These are phyloP conservation scores for Pachypsylla venusta DNA, from an alignment of 1,140 invertebrate genomes.

Conservation along the genomic window DNA sequence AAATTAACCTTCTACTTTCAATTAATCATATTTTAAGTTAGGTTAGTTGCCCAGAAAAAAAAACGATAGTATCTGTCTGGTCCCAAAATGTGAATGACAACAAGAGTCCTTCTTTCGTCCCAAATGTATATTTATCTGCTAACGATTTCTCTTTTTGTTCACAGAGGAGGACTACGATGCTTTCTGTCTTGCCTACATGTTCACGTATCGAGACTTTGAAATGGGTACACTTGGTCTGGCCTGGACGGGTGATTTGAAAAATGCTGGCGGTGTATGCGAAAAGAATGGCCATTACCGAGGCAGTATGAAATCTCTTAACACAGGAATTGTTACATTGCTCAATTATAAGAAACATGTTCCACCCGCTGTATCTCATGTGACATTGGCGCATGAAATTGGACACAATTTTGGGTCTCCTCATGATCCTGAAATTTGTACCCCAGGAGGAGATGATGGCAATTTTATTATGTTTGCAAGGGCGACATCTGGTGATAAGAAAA, in stretches of 20 bases:
- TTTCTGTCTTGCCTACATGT: slow-evolving; percentile 98
- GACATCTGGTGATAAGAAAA: slow-evolving; percentile 88
- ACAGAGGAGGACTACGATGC: slow-evolving; percentile 92
- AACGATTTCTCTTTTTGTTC: slow-evolving; percentile 33
- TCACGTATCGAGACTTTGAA: slow-evolving; percentile 96
- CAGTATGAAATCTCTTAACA: slow-evolving; percentile 90
- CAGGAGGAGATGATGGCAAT: slow-evolving; percentile 86
- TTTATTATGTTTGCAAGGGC: slow-evolving; percentile 96
- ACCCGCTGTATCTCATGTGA: slow-evolving; percentile 94
- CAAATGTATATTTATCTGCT: too few relatives aligned
- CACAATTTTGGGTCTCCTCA: slow-evolving; percentile 99
- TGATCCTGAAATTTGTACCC: slow-evolving; percentile 83
- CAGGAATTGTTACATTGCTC: slow-evolving; percentile 91
- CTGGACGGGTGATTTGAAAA: slow-evolving; percentile 91
- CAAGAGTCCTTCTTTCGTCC: too few relatives aligned
- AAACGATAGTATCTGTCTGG: too few relatives aligned
- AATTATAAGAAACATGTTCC: slow-evolving; percentile 99
- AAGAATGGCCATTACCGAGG: slow-evolving; percentile 68
- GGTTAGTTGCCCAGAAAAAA: too few relatives aligned
- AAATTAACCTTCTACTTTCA: too few relatives aligned
- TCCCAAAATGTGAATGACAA: too few relatives aligned
- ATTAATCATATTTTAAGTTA: too few relatives aligned
- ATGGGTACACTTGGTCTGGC: slow-evolving; percentile 95
- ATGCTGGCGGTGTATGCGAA: slow-evolving; percentile 85
- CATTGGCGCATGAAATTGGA: slow-evolving; percentile 96